Evolutionary conservation across 2,797 vertebrate genomes (phyloP), one percentile per base, ranked within the genome.

Genomic region (Selene dorsalis): DNA sequence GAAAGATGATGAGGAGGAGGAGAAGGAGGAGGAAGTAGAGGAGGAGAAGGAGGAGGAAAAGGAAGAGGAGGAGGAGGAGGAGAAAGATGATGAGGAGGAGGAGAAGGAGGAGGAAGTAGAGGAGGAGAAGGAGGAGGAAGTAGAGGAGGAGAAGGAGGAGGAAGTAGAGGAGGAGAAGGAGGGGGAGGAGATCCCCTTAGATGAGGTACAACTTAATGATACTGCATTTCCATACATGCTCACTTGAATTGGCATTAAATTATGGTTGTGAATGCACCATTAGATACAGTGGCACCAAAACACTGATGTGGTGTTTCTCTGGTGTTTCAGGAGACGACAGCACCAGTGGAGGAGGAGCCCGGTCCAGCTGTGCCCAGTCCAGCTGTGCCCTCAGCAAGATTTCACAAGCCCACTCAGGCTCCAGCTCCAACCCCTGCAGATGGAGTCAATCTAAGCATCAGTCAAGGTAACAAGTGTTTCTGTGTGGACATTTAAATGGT

Each of bases 171-270:
- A 24, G 18, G 5, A 16, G 22, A 24, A 74, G 6, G 83, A 73
- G 91, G 84, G 72, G 20, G 87, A 90, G 52, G 94, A 96, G 72
- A 93, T 95, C 41, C 80, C 93, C 70, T 90, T 96, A 84, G 92
- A 94, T 12, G 95, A 97, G 96, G 97, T 98, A 96, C 68, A 11
- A 79, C 73, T 39, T 63, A 70, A 32, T 75, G 50, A 30, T 32
- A 10, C 3, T 30, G 58, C 32, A 53, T 58, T 43, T 55, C 6
- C 20, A n/a, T 24, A 52, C n/a, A 22, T 24, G n/a, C 10, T 3
- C 30, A 32, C 30, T 32, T 35, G 32, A 41, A 9, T 18, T 48
- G 20, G n/a, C 47, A 3, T 48, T 9, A 12, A 50, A 50, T 50
- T 11, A 50, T 11, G n/a, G 48, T 50, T 24, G 22, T 22, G 13